Base-by-base conservation (phyloP, 1,140 invertebrate genomes). In the Listronotus oregonensis region DNA sequence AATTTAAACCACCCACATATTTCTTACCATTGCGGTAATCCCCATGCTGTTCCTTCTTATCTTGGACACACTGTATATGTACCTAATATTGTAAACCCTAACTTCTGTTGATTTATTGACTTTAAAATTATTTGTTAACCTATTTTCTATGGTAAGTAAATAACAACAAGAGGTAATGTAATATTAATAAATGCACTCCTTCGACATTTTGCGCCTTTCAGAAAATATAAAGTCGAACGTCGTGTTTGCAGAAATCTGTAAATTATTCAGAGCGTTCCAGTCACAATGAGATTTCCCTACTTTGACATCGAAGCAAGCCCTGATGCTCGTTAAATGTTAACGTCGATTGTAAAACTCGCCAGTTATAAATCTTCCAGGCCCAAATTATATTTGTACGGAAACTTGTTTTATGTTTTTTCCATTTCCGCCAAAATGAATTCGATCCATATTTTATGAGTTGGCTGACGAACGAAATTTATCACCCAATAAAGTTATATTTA, bases 301-400 rank as follows among this genome's bases (percentile, higher is more conserved):
- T 60, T 68, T 46, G 47, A 65, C 55, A 55, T 47, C 39, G 31
- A 40, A 54, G 40, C 64, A 37, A n/a, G n/a, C 32, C 42, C 55
- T 59, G 52, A 46, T 32, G 18, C 60, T 71, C 71, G 64, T 73
- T 71, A 73, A 73, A 73, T 73, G 69, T 73, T 73, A 73, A 71
- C 69, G 70, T 71, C 67, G 69, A 71, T 71, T 73, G 71, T 73
- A 73, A 73, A 73, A 71, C 72, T 73, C 60, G 70, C 66, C 72
- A 71, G 70, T 73, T 71, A 71, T 73, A 73, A 73, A 73, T 73
- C 72, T 71, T 68, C 70, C 68, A 27, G 55, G 63, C 68, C 72
- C 65, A 73, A 73, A 73, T 73, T 73, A 73, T 73, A 73, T 73
- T 73, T 73, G 72, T 73, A 64, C 72, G 68, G 66, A 58, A 73